Conservation (phyloP, 1,140 invertebrate species). For the Drosophila kepulauana region DNA sequence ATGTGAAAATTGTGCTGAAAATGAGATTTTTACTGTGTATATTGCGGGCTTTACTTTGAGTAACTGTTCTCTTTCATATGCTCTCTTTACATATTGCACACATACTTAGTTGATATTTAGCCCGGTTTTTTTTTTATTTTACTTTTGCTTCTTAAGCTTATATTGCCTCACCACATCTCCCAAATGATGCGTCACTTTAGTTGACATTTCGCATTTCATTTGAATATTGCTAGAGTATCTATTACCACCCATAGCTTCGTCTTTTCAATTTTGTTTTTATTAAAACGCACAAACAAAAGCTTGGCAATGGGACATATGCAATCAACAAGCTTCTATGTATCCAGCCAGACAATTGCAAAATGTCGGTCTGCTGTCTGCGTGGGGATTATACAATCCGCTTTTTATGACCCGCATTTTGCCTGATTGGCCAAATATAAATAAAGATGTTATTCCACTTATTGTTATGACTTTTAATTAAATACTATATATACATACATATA, state of each 20-base stretch:
- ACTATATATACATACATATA: no score
- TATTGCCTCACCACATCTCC: background rate
- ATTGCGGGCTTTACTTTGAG: slow-evolving; percentile 1
- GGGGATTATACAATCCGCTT: background rate
- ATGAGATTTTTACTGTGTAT: slow-evolving; percentile 59
- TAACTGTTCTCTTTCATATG: background rate
- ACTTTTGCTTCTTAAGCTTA: background rate
- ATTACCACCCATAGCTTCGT: slow-evolving; percentile 15
- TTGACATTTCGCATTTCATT: background rate
- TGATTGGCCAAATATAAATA: background rate
- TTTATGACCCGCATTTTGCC: background rate
- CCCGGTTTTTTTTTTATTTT: background rate
- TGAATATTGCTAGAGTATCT: background rate
- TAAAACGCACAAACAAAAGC: slow-evolving; percentile 10
- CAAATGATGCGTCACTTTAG: background rate
- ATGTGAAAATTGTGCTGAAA: slow-evolving; percentile 77
- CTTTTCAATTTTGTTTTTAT: slow-evolving; percentile 22
- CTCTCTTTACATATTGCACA: background rate
- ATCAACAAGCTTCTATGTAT: background rate
- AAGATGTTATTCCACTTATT: background rate
- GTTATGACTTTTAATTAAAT: background rate
- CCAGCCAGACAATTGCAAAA: slow-evolving; percentile 14
- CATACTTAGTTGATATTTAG: background rate
- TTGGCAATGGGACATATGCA: background rate
- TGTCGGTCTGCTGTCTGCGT: background rate